Percentiles rank a stretch among this genome's conserved stretches.
Conservation (phyloP, 2,797 vertebrate species). For the Girardinus metallicus region DNA sequence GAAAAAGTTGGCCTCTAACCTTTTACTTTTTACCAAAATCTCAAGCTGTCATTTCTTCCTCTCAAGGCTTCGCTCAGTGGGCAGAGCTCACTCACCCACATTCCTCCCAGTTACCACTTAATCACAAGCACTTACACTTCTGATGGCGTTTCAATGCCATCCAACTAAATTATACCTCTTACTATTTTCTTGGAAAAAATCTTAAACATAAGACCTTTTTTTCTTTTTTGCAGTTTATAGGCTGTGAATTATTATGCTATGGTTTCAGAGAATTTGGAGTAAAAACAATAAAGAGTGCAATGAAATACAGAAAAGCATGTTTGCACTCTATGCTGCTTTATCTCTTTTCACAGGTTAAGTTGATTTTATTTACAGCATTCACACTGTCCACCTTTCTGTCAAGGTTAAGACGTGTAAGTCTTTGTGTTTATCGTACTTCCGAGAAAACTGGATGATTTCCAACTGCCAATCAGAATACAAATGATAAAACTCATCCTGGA, state of each 20-base stretch:
- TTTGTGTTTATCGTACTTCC: neutral
- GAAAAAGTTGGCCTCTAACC: constrained; percentile 4
- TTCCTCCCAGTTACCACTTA: neutral
- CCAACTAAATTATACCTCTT: neutral
- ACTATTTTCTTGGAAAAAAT: neutral
- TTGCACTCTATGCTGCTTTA: neutral
- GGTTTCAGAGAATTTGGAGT: neutral
- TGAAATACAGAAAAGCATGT: neutral
- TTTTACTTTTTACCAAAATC: constrained; percentile 7
- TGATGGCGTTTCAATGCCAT: constrained; percentile 10
- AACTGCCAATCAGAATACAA: neutral
- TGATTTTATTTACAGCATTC: neutral
- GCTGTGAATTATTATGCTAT: neutral
- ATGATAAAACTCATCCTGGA: neutral
- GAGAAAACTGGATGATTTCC: neutral
- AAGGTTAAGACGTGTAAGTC: neutral
- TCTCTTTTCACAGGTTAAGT: neutral
- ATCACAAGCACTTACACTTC: constrained; percentile 14
- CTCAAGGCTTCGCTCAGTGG: neutral
- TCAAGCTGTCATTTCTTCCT: constrained; percentile 3
- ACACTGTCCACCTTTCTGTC: neutral
- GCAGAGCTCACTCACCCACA: constrained; percentile 12
- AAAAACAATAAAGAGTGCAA: neutral
- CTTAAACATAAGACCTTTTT: neutral
- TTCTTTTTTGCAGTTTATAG: neutral